Evolutionary conservation across 2,113 vertebrate species (phyloP).

Genomic region (Vanacampus margaritifer): DNA sequence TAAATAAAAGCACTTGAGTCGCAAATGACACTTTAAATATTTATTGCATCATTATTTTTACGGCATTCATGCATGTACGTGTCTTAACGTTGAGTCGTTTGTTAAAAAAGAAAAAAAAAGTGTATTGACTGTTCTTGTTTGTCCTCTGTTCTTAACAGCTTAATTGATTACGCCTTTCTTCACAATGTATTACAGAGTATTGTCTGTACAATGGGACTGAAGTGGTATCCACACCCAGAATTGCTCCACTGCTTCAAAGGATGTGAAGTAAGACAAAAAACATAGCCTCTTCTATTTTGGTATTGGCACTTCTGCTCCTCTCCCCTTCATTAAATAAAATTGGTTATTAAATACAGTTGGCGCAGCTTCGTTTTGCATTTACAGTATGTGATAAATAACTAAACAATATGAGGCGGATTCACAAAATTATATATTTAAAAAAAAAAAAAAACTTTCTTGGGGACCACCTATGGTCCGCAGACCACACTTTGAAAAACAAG

Average conservation of each 20-base stretch:
- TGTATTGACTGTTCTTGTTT: neutral
- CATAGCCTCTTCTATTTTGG: conserved; percentile 16
- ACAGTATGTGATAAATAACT: too few species aligned
- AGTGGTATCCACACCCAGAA: conserved; percentile 92
- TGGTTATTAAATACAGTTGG: too few species aligned
- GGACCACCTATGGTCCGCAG: too few species aligned
- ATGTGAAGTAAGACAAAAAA: conserved; percentile 82
- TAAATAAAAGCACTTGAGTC: conserved; percentile 16
- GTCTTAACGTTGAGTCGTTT: neutral
- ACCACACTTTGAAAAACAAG: neutral
- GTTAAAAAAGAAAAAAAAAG: neutral
- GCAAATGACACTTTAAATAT: conserved; percentile 13
- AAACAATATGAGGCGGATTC: too few species aligned
- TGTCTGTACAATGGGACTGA: conserved; percentile 89
- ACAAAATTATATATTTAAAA: too few species aligned
- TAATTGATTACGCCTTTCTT: conserved; percentile 13
- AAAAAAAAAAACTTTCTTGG: too few species aligned
- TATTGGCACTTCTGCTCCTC: too few species aligned
- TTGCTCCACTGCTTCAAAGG: conserved; percentile 93
- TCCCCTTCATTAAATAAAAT: too few species aligned
- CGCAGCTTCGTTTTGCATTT: too few species aligned
- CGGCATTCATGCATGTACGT: neutral
- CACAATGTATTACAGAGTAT: conserved; percentile 76
- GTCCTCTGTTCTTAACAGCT: neutral
- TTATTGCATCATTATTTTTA: neutral